These are phyloP conservation scores for Lasioglossum morio DNA, from an alignment of 2,888 invertebrate species.

Conservation along the genomic window DNA sequence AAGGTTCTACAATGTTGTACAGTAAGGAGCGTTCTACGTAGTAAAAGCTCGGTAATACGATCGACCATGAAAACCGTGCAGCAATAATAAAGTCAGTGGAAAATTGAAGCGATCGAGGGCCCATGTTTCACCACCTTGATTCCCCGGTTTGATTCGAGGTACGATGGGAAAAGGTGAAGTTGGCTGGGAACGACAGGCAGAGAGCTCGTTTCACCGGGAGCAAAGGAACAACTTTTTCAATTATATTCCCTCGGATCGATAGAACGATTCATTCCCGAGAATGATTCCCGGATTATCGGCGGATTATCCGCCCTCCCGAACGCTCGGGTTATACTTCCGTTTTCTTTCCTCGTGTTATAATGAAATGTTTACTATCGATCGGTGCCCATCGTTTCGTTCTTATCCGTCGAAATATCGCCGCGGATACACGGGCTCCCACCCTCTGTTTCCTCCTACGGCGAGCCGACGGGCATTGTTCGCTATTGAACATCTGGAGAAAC, in stretches of 20 bases:
- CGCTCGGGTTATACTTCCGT: slow-evolving; percentile 41
- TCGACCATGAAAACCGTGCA: slow-evolving; percentile 10
- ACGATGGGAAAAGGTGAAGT: slow-evolving; percentile 55
- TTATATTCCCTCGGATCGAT: slow-evolving; percentile 74
- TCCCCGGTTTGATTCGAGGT: slow-evolving; percentile 50
- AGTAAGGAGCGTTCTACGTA: not conserved
- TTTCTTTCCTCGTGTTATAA: slow-evolving; percentile 66
- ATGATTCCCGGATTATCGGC: slow-evolving; percentile 74
- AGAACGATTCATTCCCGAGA: slow-evolving; percentile 71
- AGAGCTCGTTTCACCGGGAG: slow-evolving; percentile 59
- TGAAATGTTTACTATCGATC: slow-evolving; percentile 70
- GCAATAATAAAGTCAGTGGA: slow-evolving; percentile 51
- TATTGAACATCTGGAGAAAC: slow-evolving; percentile 8
- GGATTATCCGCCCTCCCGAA: slow-evolving; percentile 66
- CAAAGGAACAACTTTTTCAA: slow-evolving; percentile 77
- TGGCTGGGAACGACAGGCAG: slow-evolving; percentile 63
- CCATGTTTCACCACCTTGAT: slow-evolving; percentile 42
- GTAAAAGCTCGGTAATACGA: not conserved
- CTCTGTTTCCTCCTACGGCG: not conserved
- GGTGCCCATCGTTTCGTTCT: slow-evolving; percentile 45
- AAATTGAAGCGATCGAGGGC: slow-evolving; percentile 67
- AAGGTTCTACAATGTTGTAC: not conserved
- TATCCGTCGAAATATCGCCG: slow-evolving; percentile 29
- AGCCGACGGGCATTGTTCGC: not conserved
- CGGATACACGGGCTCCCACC: not conserved